Percentiles rank a stretch among this genome's conserved stretches.
These are phyloP conservation scores for Porites lutea DNA, from an alignment of 64 coral and sea anemone species.

Conservation along the genomic window DNA sequence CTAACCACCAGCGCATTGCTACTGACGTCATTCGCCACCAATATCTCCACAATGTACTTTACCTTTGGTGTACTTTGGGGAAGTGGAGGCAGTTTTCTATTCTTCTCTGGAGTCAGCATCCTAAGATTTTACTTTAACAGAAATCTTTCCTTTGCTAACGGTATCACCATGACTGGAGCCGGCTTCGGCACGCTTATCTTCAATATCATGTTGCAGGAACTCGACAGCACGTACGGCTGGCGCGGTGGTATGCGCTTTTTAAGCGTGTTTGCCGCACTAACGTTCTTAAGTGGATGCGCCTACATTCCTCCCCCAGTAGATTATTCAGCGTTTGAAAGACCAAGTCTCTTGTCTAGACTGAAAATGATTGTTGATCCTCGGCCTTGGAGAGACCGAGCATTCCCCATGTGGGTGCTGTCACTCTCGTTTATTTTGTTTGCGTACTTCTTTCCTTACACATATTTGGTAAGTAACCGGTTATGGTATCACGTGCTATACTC, in stretches of 20 bases:
- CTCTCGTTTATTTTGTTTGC: conserved; percentile 60
- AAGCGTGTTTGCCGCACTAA: conserved; percentile 44
- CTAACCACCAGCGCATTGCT: conserved; percentile 11
- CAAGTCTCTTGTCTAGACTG: background rate
- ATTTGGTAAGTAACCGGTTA: conserved; percentile 48
- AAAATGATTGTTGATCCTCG: conserved; percentile 50
- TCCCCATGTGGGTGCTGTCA: conserved; percentile 43
- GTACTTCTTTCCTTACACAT: conserved; percentile 70
- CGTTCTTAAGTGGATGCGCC: conserved; percentile 53
- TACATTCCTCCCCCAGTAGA: conserved; percentile 55
- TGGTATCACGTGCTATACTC: background rate
- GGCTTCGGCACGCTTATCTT: conserved; percentile 67
- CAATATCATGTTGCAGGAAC: conserved; percentile 38
- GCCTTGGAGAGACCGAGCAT: conserved; percentile 64
- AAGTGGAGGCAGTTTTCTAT: conserved; percentile 68
- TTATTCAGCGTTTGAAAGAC: conserved; percentile 8
- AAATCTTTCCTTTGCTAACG: conserved; percentile 65
- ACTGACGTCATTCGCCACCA: conserved; percentile 55
- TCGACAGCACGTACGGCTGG: conserved; percentile 60
- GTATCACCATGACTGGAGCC: conserved; percentile 66
- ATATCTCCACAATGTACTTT: conserved; percentile 58
- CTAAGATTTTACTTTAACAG: conserved; percentile 63
- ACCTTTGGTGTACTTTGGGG: conserved; percentile 80
- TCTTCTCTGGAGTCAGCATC: conserved; percentile 50
- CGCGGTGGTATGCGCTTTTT: conserved; percentile 59